These are phyloP conservation scores for Acestrorhynchus altus DNA, from an alignment of 2,797 vertebrate species.

Conservation along the genomic window DNA sequence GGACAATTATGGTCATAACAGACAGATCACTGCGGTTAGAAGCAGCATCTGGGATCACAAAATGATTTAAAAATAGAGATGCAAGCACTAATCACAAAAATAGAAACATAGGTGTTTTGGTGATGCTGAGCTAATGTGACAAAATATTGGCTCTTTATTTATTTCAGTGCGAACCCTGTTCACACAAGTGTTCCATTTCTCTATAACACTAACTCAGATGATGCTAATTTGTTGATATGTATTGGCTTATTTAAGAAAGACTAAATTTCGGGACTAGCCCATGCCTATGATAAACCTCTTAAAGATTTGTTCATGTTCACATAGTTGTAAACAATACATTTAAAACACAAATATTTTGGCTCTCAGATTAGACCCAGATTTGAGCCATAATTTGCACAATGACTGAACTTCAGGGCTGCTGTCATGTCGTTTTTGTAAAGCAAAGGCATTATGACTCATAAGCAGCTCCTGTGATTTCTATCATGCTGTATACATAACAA, in stretches of 20 bases:
- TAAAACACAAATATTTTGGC: not conserved
- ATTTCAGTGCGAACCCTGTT: too few relatives aligned
- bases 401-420: not conserved
- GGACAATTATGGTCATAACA: not conserved
- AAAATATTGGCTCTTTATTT: too few relatives aligned
- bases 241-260: too few relatives aligned
- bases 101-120: too few relatives aligned
- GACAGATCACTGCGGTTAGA: not conserved
- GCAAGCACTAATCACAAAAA: too few relatives aligned
- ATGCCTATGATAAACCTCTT: not conserved
- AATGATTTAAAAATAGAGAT: not conserved
- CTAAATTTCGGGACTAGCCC: too few relatives aligned
- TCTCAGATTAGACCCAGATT: not conserved
- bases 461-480: conserved; percentile 13
- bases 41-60: not conserved
- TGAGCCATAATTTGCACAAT: not conserved
- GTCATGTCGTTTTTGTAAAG: not conserved
- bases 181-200: too few relatives aligned
- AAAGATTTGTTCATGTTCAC: not conserved
- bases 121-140: too few relatives aligned
- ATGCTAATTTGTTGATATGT: too few relatives aligned
- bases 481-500: conserved; percentile 15
- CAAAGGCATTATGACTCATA: not conserved
- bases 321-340: not conserved
- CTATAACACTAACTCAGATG: too few relatives aligned